A percentile compares a stretch with the other conserved stretches of the same genome.
phyloP scores from a whole-genome alignment of 23 tunicate genomes.

The Diplosoma virens region DNA sequence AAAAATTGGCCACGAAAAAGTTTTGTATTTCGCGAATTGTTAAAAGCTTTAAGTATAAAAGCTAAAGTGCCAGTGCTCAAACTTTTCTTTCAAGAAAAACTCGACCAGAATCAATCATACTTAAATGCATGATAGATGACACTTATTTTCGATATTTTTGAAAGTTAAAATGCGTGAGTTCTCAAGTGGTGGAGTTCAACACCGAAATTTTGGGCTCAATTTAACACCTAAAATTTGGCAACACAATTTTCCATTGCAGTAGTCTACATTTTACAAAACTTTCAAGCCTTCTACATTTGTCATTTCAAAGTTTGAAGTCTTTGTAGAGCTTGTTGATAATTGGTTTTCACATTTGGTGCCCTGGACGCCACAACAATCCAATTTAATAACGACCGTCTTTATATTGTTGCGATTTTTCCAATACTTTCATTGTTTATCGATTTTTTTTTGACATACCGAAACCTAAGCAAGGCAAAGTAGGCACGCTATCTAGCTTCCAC shows the following conservation, averaged over 20 bases:
- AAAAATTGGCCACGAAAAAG: too few relatives aligned
- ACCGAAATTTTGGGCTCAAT: too few relatives aligned
- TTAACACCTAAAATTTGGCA: too few relatives aligned
- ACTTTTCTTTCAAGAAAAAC: too few relatives aligned
- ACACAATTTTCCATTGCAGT: neutral
- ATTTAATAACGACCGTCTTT: neutral
- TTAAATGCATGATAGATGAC: too few relatives aligned
- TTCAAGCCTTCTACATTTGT: neutral
- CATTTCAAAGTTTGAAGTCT: neutral
- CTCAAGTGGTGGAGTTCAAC: too few relatives aligned
- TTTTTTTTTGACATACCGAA: neutral
- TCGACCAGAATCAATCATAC: too few relatives aligned
- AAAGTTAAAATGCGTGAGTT: too few relatives aligned
- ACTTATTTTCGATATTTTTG: too few relatives aligned
- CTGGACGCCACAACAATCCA: neutral
- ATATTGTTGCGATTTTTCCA: neutral
- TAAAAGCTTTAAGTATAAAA: too few relatives aligned
- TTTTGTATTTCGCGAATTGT: too few relatives aligned
- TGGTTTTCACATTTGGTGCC: neutral
- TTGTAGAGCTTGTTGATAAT: neutral
- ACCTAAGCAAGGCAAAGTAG: neutral
- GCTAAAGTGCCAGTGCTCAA: too few relatives aligned
- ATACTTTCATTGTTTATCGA: neutral
- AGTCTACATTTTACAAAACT: neutral
- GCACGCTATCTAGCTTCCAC: constrained; percentile 3